Conservation (phyloP, 2,113 vertebrate species). For the Eulemur macaco region DNA sequence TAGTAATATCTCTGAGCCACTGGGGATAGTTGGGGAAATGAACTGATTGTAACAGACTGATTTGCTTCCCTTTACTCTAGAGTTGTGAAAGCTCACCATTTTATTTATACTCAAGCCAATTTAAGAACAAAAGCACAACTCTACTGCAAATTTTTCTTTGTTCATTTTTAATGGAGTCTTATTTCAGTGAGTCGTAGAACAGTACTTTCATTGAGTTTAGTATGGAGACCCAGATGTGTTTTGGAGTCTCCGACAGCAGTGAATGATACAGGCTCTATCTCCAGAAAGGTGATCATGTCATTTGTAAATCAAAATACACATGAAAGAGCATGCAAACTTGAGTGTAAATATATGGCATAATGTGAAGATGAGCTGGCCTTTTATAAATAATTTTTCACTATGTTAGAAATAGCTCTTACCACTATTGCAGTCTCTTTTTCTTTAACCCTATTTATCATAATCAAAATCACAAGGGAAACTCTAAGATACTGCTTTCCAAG, state of each 20-base stretch:
- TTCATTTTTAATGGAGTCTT: not conserved
- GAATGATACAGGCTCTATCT: not conserved
- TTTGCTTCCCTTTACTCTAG: not conserved
- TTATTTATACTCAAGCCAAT: not conserved
- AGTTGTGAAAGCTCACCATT: not conserved
- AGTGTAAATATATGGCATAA: not conserved
- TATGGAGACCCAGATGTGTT: not conserved
- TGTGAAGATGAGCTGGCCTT: not conserved
- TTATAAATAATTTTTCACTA: not conserved
- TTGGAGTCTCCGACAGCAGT: not conserved
- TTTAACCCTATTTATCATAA: slow-evolving; percentile 28
- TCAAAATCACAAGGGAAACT: slow-evolving; percentile 39
- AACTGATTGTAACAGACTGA: not conserved
- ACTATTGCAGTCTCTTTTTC: not conserved
- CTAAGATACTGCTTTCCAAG: slow-evolving; percentile 10
- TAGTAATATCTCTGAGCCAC: not conserved
- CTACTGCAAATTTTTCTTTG: not conserved
- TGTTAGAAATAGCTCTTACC: not conserved
- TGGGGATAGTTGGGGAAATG: not conserved
- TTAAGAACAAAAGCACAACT: not conserved
- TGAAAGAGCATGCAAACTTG: not conserved
- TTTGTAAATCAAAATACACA: slow-evolving; percentile 12
- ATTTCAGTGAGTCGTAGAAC: not conserved
- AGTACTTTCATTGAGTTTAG: not conserved
- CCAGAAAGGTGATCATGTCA: not conserved